phyloP scores from a whole-genome alignment of 2,113 vertebrate genomes.

The Tonatia bakeri region DNA sequence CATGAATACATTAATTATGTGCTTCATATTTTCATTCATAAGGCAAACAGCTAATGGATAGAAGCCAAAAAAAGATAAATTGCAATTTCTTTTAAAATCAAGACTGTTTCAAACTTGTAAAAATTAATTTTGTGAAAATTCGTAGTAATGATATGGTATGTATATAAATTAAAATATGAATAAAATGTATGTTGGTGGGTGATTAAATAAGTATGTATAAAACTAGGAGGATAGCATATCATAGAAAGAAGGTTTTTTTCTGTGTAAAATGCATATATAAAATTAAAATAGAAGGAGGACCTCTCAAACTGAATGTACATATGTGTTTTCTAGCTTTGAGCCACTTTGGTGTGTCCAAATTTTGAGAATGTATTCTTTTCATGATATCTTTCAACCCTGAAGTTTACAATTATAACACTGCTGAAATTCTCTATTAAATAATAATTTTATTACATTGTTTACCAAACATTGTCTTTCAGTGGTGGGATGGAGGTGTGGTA shows the following conservation, averaged over 20 bases:
- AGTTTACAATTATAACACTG: neutral
- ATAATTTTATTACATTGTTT: neutral
- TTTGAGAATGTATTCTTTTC: neutral
- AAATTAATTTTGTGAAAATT: conserved; percentile 1
- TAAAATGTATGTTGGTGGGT: neutral
- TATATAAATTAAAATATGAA: neutral
- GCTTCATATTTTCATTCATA: conserved; percentile 66
- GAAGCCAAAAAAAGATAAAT: neutral
- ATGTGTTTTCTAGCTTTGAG: neutral
- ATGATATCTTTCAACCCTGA: neutral
- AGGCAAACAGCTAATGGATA: neutral
- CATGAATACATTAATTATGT: conserved; percentile 74
- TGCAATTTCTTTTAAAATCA: neutral
- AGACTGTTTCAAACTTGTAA: neutral
- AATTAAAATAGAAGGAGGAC: neutral
- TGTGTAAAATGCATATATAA: neutral
- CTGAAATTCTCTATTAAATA: neutral
- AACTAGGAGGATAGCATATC: neutral
- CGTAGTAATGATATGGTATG: neutral
- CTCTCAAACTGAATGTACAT: neutral
- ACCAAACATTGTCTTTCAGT: neutral
- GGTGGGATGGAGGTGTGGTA: fast-evolving
- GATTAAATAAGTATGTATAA: neutral
- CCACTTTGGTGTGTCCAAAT: neutral
- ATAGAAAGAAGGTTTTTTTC: neutral